Base-by-base conservation (phyloP, 2,113 vertebrate genomes). In the Zapus hudsonius region DNA sequence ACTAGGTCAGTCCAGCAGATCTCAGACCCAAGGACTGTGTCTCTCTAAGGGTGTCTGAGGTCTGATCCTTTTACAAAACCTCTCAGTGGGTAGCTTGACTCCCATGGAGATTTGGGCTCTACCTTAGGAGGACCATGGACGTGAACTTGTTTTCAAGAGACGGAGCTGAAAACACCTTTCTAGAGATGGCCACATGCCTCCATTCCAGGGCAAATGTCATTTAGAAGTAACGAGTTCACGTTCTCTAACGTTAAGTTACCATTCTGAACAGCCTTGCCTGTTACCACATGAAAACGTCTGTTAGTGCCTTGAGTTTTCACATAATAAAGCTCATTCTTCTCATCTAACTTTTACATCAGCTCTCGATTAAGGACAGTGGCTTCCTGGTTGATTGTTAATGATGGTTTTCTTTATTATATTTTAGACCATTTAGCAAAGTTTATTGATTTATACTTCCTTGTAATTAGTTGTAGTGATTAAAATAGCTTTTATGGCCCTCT, bases 401-500 rank as follows among this genome's bases (percentile, higher is more conserved):
- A 96, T 93, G 90, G 93, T 69, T 97, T 96, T 95, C 95, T 96
- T 96, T 96, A 94, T 96, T 96, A 96, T 97, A 96, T 97, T 96
- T 97, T 96, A 97, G 92, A 69, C 94, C 93, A 95, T 96, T 96
- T 96, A 96, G 94, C 90, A 91, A 97, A 94, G 94, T 94, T 95
- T 97, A 96, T 97, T 96, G 96, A 97, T 96, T 97, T 96, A 96
- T 94, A 96, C 94, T 96, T 97, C 95, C 96, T 96, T 95, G 90
- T 97, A 97, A 97, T 97, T 97, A 95, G 97, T 95, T 92, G 79
- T 44, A 96, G 96, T 96, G 96, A 95, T 97, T 97, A 95, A 97
- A 96, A 96, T 97, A 96, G 94, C 93, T 97, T 96, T 97, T 97
- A 97, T 74, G 47, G 87, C 82, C 83, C 96, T 95, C 87, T 82